Conservation (phyloP, 2,888 invertebrate species). For the Ectemnius continuus region DNA sequence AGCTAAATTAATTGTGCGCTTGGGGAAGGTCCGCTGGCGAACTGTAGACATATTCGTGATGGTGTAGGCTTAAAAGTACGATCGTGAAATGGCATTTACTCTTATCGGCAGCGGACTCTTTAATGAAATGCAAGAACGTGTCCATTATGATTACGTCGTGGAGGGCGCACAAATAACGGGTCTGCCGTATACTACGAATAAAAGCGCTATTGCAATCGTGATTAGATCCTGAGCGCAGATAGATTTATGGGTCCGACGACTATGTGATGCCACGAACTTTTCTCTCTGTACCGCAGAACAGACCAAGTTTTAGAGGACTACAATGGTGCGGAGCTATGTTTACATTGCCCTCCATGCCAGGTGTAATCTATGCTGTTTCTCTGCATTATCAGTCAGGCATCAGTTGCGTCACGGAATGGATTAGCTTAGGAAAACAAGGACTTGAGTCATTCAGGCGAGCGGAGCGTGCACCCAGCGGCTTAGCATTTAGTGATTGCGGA, state of each 20-base stretch:
- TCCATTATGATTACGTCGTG: no score
- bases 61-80: no score
- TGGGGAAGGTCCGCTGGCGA: no score
- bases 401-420: conserved; percentile 38
- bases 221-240: not conserved
- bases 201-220: not conserved
- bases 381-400: conserved; percentile 22
- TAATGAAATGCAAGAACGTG: no score
- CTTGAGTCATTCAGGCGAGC: conserved; percentile 35
- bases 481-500: conserved; percentile 50
- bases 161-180: no score
- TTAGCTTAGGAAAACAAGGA: conserved; percentile 26
- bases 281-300: not conserved
- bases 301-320: no score
- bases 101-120: no score
- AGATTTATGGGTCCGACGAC: not conserved
- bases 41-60: no score
- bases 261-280: not conserved
- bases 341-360: not conserved
- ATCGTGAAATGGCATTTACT: not conserved
- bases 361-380: not conserved
- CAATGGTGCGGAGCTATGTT: no score
- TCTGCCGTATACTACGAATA: no score
- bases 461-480: conserved; percentile 27
- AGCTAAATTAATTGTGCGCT: no score